A percentile compares a stretch with the other conserved stretches of the same genome.
Evolutionary conservation across 2,888 invertebrate genomes (phyloP).

Genomic region (Lypha dubia): DNA sequence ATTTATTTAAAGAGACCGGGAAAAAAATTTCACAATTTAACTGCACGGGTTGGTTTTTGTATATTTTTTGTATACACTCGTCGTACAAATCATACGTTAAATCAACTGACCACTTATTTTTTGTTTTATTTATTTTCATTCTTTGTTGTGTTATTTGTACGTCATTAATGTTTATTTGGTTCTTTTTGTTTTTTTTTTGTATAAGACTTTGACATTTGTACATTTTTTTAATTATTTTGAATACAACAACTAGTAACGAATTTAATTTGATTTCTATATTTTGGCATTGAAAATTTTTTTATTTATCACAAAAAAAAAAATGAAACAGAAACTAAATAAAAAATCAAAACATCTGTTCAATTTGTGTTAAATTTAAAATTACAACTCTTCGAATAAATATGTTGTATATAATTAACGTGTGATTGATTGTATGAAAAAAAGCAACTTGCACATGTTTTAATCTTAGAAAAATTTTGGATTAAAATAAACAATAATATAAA

Average conservation of each 20-base stretch:
- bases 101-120: background rate
- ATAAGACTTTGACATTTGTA: conserved; percentile 60
- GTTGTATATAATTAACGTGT: conserved; percentile 17
- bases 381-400: background rate
- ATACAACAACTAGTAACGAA: background rate
- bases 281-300: conserved; percentile 50
- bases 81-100: background rate
- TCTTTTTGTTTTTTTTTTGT: conserved; percentile 50
- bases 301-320: conserved; percentile 2
- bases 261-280: conserved; percentile 17
- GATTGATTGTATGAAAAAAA: conserved; percentile 22
- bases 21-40: conserved; percentile 39
- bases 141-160: background rate
- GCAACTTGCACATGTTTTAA: conserved; percentile 23
- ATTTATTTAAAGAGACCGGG: conserved; percentile 2
- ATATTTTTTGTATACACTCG: no score
- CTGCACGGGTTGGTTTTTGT: background rate
- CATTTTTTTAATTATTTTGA: conserved; percentile 10
- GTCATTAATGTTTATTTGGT: conserved; percentile 38
- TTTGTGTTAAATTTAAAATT: conserved; percentile 24
- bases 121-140: background rate
- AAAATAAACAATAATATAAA: background rate
- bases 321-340: no score
- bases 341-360: conserved; percentile 40
- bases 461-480: background rate